Conservation (phyloP, 2,113 vertebrate genomes). For the Nothocercus julius region DNA sequence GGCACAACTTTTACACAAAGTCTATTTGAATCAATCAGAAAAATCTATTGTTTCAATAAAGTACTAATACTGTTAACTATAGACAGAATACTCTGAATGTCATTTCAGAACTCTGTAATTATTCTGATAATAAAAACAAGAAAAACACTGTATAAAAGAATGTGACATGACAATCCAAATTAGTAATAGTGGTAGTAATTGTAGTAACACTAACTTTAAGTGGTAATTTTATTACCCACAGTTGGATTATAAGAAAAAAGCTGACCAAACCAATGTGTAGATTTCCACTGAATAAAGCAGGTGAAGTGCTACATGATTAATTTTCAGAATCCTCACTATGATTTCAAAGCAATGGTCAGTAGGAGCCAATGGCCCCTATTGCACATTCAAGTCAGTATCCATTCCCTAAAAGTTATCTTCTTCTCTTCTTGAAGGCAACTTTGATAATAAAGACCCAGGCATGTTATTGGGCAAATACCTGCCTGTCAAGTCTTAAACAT, state of each 20-base stretch:
- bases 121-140: not conserved
- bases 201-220: not conserved
- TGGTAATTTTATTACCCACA: not conserved
- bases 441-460: not conserved
- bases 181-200: not conserved
- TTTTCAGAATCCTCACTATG: not conserved
- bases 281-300: not conserved
- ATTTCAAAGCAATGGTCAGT: not conserved
- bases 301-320: not conserved
- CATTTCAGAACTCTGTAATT: not conserved
- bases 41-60: not conserved
- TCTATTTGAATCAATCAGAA: not conserved
- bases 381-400: not conserved
- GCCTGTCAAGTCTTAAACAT: not conserved
- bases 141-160: not conserved
- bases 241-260: not conserved
- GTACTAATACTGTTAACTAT: not conserved
- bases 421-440: not conserved
- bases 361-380: not conserved
- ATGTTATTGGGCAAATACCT: rapidly evolving
- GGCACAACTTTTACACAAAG: not conserved
- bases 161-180: not conserved
- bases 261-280: not conserved
- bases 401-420: not conserved
- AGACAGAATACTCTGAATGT: not conserved